These are phyloP conservation scores for Drosophila melanosoma DNA, from an alignment of 2,888 invertebrate species.

Conservation along the genomic window DNA sequence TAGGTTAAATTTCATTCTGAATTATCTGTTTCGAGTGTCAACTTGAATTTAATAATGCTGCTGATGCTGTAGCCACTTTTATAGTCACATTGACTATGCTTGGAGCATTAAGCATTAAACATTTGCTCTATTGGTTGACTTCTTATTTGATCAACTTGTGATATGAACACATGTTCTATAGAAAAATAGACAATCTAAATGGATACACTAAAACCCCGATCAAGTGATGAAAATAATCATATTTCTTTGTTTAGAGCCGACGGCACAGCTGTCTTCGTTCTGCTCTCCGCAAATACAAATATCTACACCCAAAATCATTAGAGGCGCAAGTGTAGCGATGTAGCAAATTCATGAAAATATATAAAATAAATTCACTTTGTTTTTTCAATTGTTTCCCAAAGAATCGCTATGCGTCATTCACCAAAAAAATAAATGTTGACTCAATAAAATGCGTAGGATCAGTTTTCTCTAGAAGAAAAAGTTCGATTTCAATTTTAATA, in stretches of 20 bases:
- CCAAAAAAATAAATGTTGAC: neutral
- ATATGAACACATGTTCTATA: constrained; percentile 23
- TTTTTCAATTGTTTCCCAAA: neutral
- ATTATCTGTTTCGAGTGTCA: constrained; percentile 21
- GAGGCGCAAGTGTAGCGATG: neutral
- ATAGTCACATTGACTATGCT: constrained; percentile 12
- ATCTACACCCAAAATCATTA: neutral
- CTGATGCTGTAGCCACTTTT: constrained; percentile 30
- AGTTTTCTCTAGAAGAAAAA: too few relatives aligned
- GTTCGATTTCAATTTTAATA: too few relatives aligned
- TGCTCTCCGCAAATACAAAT: neutral
- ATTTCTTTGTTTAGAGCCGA: neutral
- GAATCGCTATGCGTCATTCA: neutral
- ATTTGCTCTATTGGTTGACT: constrained; percentile 1
- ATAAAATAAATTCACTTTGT: neutral
- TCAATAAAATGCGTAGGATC: neutral
- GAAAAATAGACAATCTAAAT: constrained; percentile 23
- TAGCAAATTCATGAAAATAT: neutral
- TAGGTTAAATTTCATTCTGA: constrained; percentile 43
- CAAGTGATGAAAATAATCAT: constrained; percentile 5
- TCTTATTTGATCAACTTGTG: constrained; percentile 52
- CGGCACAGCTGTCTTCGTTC: constrained; percentile 11
- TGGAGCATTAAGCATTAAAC: neutral
- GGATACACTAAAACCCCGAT: neutral
- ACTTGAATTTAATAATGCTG: constrained; percentile 17